Percentiles rank a stretch among this genome's conserved stretches.
Conservation (phyloP, 2,113 vertebrate genomes). For the Marmota monax region DNA sequence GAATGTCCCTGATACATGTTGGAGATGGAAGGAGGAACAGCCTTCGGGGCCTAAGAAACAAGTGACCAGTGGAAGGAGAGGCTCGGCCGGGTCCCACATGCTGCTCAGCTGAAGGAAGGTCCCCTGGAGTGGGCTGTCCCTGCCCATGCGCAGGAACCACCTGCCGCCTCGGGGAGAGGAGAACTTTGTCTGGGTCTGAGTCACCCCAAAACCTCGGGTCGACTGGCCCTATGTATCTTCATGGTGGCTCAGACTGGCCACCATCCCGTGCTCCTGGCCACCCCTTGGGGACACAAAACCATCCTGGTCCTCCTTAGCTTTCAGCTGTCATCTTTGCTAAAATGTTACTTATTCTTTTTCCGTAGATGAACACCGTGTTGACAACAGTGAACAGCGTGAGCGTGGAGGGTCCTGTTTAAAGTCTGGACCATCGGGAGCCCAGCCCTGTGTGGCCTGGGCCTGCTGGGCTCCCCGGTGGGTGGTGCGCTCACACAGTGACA, state of each 20-base stretch:
- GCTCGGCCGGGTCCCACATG: rapidly evolving
- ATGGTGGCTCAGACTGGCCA: not conserved
- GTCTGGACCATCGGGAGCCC: rapidly evolving
- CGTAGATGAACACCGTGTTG: rapidly evolving
- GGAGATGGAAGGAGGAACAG: not conserved
- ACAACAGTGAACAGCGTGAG: rapidly evolving
- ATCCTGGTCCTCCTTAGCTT: rapidly evolving
- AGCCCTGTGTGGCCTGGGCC: rapidly evolving
- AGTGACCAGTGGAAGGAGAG: rapidly evolving
- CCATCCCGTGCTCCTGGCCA: rapidly evolving
- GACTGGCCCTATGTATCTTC: rapidly evolving
- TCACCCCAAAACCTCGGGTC: rapidly evolving
- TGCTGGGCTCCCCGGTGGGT: rapidly evolving
- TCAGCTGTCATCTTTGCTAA: not conserved
- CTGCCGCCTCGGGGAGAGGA: rapidly evolving
- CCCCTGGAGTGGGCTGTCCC: not conserved
- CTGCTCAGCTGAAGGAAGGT: not conserved
- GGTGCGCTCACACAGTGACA: rapidly evolving
- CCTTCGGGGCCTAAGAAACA: not conserved
- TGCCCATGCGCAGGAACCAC: too few species aligned
- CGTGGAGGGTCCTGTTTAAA: rapidly evolving
- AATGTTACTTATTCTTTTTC: not conserved
- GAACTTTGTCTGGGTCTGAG: rapidly evolving
- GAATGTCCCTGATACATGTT: rapidly evolving
- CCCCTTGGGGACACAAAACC: not conserved